A percentile compares a stretch with the other conserved stretches of the same genome.
These are phyloP conservation scores for Pecten maximus DNA, from an alignment of 2,888 invertebrate genomes.

Conservation along the genomic window DNA sequence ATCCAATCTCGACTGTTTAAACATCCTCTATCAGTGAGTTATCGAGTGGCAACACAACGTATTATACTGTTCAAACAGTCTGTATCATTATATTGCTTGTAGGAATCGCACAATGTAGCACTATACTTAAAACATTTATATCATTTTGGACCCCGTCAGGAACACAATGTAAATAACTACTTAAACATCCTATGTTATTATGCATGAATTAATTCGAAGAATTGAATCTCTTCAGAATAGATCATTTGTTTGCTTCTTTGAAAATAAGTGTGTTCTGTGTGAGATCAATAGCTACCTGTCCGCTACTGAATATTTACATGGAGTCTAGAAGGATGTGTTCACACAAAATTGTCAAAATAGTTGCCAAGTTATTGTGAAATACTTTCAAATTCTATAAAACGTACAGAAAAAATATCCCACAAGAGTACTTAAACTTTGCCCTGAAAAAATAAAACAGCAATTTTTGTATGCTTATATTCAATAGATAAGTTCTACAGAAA, in stretches of 20 bases:
- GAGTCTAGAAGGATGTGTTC: neutral
- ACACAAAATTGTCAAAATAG: neutral
- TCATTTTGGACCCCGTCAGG: neutral
- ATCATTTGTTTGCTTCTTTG: neutral
- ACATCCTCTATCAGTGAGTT: neutral
- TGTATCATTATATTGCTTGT: neutral
- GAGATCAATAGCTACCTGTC: neutral
- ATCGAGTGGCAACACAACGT: neutral
- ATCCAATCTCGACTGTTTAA: neutral
- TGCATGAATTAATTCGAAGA: neutral
- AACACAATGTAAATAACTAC: neutral
- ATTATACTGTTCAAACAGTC: neutral
- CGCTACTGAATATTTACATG: neutral
- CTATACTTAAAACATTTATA: neutral
- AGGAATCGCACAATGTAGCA: neutral
- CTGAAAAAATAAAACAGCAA: neutral
- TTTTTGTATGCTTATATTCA: neutral
- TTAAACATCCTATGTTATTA: constrained; percentile 19
- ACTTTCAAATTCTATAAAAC: neutral
- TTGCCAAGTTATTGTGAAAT: neutral
- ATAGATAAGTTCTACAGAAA: neutral
- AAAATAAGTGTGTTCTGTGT: neutral
- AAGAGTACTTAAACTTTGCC: neutral
- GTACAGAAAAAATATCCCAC: neutral
- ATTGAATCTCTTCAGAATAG: neutral